Conservation (phyloP, 2,888 invertebrate species). For the Andrena fulva region DNA sequence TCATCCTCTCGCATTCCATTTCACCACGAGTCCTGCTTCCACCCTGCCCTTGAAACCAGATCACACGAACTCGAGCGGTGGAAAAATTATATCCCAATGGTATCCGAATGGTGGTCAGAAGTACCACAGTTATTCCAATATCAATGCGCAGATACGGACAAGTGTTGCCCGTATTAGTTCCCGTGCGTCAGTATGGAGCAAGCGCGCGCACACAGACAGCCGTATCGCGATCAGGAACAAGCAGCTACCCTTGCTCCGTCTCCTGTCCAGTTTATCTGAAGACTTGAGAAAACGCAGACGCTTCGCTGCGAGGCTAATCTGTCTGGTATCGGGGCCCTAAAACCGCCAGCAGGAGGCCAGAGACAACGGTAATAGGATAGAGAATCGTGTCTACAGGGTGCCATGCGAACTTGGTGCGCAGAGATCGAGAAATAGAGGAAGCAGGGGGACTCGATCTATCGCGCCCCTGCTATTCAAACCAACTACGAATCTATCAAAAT, state of each 20-base stretch:
- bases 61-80: not conserved
- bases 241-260: constrained; percentile 52
- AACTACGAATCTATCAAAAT: not conserved
- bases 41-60: too few relatives aligned
- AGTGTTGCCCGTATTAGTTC: constrained; percentile 24
- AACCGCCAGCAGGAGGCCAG: constrained; percentile 67
- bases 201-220: not conserved
- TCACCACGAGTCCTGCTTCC: too few relatives aligned
- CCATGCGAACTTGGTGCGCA: constrained; percentile 35
- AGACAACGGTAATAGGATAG: constrained; percentile 70
- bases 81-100: not conserved
- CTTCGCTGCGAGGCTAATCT: constrained; percentile 71
- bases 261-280: constrained; percentile 66
- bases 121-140: constrained; percentile 9
- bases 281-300: constrained; percentile 76
- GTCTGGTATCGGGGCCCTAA: constrained; percentile 71
- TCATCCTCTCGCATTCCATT: too few relatives aligned
- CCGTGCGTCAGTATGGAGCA: constrained; percentile 27
- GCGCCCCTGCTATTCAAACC: not conserved
- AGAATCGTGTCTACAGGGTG: constrained; percentile 35
- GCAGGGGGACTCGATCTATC: not conserved
- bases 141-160: constrained; percentile 6
- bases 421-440: constrained; percentile 24
- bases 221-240: constrained; percentile 44
- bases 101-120: not conserved